A percentile compares a stretch with the other conserved stretches of the same genome.
These are phyloP conservation scores for Conus betulinus DNA, from an alignment of 1,140 invertebrate species.

Conservation along the genomic window DNA sequence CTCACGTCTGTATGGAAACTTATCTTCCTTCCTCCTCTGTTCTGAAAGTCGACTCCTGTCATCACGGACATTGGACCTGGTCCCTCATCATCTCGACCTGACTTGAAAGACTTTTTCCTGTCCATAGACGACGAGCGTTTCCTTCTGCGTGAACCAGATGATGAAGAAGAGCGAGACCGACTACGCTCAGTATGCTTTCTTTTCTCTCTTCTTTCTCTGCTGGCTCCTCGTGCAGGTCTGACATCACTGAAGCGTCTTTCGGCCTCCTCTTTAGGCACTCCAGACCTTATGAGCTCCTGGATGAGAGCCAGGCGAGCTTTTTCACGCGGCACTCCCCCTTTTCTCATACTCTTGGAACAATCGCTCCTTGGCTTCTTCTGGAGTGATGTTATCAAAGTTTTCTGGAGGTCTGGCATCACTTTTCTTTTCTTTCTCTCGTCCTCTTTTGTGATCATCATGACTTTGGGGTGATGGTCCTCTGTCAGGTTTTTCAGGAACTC, in stretches of 20 bases:
- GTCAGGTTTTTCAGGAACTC: background rate
- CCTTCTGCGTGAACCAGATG: background rate
- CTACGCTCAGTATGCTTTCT: background rate
- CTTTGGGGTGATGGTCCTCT: background rate
- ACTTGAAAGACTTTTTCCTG: background rate
- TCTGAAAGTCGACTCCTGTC: background rate
- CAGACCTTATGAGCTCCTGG: constrained; percentile 25
- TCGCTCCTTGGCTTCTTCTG: constrained; percentile 30
- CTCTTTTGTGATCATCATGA: background rate
- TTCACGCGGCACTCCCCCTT: constrained; percentile 26
- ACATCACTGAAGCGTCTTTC: constrained; percentile 7
- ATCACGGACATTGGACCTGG: background rate
- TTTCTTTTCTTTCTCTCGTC: background rate
- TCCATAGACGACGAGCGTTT: background rate
- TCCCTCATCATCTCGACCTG: background rate
- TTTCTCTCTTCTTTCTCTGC: background rate
- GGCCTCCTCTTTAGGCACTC: constrained; percentile 22
- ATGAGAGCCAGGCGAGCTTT: constrained; percentile 22
- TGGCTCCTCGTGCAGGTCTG: background rate
- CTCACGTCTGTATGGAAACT: background rate
- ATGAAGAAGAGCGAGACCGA: background rate
- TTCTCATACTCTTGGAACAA: constrained; percentile 28
- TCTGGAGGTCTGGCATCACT: background rate
- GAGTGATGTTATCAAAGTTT: constrained; percentile 20
- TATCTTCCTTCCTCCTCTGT: background rate